phyloP scores from a whole-genome alignment of 2,113 vertebrate genomes.

The Odocoileus hemionus region DNA sequence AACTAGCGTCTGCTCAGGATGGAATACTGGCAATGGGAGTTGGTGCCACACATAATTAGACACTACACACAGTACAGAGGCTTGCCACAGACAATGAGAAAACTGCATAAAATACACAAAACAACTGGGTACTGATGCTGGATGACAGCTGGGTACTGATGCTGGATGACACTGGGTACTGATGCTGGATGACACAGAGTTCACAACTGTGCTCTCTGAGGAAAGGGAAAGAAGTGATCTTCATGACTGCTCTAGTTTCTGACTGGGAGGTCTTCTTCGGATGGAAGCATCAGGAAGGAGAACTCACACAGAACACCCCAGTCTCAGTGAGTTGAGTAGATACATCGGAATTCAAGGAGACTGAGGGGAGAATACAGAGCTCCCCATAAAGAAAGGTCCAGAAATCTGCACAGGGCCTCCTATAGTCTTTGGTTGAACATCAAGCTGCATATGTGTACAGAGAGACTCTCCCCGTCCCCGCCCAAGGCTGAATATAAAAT shows the following conservation, averaged over 20 bases:
- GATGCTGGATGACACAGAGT: no score
- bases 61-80: background rate
- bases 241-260: background rate
- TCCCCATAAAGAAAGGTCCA: background rate
- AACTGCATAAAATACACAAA: background rate
- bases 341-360: background rate
- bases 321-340: no score
- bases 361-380: background rate
- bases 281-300: background rate
- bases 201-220: background rate
- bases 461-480: background rate
- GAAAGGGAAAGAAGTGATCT: background rate
- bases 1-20: background rate
- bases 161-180: no score
- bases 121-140: background rate
- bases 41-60: background rate
- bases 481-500: background rate
- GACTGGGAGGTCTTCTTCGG: no score
- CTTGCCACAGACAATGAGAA: background rate
- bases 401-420: background rate
- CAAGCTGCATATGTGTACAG: background rate
- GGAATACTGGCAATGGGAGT: accelerated
- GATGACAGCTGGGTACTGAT: background rate
- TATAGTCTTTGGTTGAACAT: background rate
- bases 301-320: no score